Conservation (phyloP, 2,113 vertebrate species). For the Capra hircus region DNA sequence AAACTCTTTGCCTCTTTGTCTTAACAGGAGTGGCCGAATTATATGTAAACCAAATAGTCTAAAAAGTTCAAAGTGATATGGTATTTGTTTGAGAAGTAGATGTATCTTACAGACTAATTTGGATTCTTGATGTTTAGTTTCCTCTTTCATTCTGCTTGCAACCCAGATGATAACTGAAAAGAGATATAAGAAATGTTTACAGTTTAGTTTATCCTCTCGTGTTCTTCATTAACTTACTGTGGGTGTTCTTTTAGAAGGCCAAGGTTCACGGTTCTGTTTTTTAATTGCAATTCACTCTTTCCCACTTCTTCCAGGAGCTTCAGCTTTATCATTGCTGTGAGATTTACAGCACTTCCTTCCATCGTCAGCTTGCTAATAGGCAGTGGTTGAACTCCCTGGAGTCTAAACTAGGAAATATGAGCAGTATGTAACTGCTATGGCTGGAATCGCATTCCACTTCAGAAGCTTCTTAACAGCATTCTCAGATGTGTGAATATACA, state of each 20-base stretch:
- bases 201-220: constrained; percentile 52
- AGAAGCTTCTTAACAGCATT: constrained; percentile 80
- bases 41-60: constrained; percentile 4
- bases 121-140: constrained; percentile 53
- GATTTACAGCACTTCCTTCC: constrained; percentile 79
- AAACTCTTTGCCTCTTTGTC: background rate
- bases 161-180: constrained; percentile 45
- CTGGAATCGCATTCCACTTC: constrained; percentile 77
- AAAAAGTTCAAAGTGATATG: background rate
- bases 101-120: constrained; percentile 61
- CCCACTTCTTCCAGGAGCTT: constrained; percentile 75
- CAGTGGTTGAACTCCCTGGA: constrained; percentile 75
- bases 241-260: constrained; percentile 70
- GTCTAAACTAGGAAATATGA: constrained; percentile 75
- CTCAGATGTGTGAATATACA: constrained; percentile 83
- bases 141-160: constrained; percentile 46
- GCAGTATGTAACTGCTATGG: constrained; percentile 77
- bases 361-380: constrained; percentile 79
- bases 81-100: constrained; percentile 46
- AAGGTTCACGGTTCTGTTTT: constrained; percentile 66
- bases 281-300: constrained; percentile 66
- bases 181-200: constrained; percentile 60
- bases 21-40: constrained; percentile 1
- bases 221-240: constrained; percentile 63
- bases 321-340: constrained; percentile 75